Base-by-base conservation (phyloP, 23 tunicate genomes). In the Trididemnum nubilum region DNA sequence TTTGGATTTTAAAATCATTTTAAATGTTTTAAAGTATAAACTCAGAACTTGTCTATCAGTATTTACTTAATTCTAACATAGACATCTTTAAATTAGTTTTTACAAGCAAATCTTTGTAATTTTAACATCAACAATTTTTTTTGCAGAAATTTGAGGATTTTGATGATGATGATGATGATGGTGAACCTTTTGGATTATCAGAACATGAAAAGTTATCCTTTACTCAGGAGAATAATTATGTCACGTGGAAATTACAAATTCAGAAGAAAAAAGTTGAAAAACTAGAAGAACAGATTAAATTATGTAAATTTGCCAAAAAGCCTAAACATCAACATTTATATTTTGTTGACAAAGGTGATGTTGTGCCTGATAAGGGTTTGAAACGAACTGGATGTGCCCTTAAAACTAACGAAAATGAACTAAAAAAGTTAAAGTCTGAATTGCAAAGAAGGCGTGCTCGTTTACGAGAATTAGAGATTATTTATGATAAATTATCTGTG, bases 151-250 rank as follows among this genome's bases (percentile, higher is more conserved):
- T 63, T 15, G 54, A 44, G 15, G 54, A 44, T 44, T 9, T 7
- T 44, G 54, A 44, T 44, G 54, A 44, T 44, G 32, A 64, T 64
- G 83, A 78, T 79, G 81, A 78, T 22, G 21, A 81, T 15, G 65
- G 59, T 15, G 88, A 89, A 84, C 83, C 67, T 12, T 76, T 81
- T 26, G 64, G 70, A 67, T 65, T 85, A 26, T 71, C 32, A 36
- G 82, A 87, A 5, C 88, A 89, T 36, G 64, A 79, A 49, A 65
- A 77, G 22, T 71, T 83, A 52, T 51, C 78, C 36, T 37, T 78
- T 51, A 78, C 81, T 18, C 95, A 84, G 59, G 95, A 89, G 50
- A 36, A 69, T 29, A 89, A 84, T 60, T 89, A 89, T 63, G 65
- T 89, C 3, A 59, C 59, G 3, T 78, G 82, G 88, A 83, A 79